Evolutionary conservation across 2,888 invertebrate species (phyloP), one percentile per base, ranked within the genome.

Genomic region (Pheosia gnoma): DNA sequence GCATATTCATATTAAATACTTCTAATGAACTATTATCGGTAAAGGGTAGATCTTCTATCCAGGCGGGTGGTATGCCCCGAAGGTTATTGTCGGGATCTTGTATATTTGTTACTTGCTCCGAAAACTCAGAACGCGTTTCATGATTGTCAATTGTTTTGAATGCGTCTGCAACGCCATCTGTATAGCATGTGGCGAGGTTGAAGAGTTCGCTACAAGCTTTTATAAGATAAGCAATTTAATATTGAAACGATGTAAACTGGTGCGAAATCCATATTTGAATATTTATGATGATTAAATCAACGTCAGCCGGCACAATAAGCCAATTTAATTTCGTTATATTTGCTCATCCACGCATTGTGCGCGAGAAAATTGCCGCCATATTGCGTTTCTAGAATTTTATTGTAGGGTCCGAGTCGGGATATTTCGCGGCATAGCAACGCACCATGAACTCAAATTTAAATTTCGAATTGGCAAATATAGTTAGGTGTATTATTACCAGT

Each of bases 291-390:
- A 54, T 61, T 49, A 53, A 37, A 53, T 61, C 41, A 36, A 68
- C 25, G 36, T 38, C 10, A 49, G 52, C 59, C 36, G 7, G 55
- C 45, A 51, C 49, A 60, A 57, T 51, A 60, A 58, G 61, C 55
- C 55, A 58, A 59, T 63, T 63, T 64, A 53, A 56, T 65, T 62
- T 63, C 45, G 41, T 41, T 13, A 45, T 59, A 57, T 59, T 60
- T 49, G 43, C 41, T 58, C 52, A 63, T 65, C 64, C 62, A 65
- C 61, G 60, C 63, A 58, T 39, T n/a, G 36, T 62, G 63, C 66
- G 64, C 66, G 66, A 66, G 68, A 66, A 68, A 68, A 70, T 64
- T 55, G 53, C 54, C 59, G 47, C 61, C 60, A 59, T 60, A n/a
- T 52, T 57, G 56, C n/a, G 56, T 41, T 56, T 56, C 41, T 56